Percentiles rank a stretch among this genome's conserved stretches.
Conservation (phyloP, 2,113 vertebrate species). For the Cisticola juncidis region DNA sequence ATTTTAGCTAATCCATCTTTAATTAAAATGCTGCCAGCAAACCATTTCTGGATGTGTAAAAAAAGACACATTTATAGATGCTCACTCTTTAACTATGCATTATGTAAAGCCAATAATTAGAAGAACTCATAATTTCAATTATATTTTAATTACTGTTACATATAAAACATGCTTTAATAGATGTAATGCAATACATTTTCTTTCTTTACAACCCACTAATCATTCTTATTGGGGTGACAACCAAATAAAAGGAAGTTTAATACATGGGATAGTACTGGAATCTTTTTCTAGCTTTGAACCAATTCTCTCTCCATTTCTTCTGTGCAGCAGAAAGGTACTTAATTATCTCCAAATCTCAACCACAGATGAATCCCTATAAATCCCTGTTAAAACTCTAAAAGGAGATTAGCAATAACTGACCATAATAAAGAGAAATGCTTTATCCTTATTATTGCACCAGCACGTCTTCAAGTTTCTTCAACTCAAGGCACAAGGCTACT, state of each 20-base stretch:
- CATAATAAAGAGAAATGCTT: conserved; percentile 35
- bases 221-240: conserved; percentile 60
- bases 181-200: conserved; percentile 68
- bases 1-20: conserved; percentile 81
- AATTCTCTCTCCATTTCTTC: conserved; percentile 9
- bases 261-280: background rate
- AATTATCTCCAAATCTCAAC: conserved; percentile 49
- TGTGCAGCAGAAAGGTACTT: conserved; percentile 38
- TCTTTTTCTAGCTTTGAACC: conserved; percentile 25
- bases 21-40: conserved; percentile 79
- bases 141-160: conserved; percentile 78
- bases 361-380: conserved; percentile 49
- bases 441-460: background rate
- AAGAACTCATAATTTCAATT: conserved; percentile 76
- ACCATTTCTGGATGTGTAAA: conserved; percentile 68
- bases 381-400: conserved; percentile 14
- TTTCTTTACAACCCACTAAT: conserved; percentile 61
- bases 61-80: conserved; percentile 73
- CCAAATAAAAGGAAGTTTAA: conserved; percentile 60
- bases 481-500: background rate
- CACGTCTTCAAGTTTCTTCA: background rate
- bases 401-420: conserved; percentile 40
- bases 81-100: conserved; percentile 76
- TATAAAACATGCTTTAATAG: conserved; percentile 68
- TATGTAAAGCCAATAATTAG: conserved; percentile 76